Evolutionary conservation across 2,113 vertebrate genomes (phyloP), one percentile per base, ranked within the genome.

Genomic region (Apaloderma vittatum): DNA sequence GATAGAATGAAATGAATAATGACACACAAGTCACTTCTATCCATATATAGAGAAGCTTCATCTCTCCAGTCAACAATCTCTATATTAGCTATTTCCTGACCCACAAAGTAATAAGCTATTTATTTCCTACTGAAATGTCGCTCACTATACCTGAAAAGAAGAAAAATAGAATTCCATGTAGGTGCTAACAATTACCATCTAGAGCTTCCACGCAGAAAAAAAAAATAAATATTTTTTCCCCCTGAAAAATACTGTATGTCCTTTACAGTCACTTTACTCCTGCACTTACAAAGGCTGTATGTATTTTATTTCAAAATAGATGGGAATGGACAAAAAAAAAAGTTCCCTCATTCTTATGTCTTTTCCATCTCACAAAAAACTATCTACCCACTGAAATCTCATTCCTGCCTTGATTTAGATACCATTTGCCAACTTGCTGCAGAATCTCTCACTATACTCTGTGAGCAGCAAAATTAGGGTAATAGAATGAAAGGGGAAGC

Each of bases 221-320:
- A 34, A 45, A 40, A 37, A 79, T 74, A 29, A 12, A 58, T n/a
- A 52, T 40, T 8, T 68, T 74, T 80, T 51, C 43, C 46, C 46
- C 0, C 12, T 36, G 15, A 76, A 49, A 86, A 93, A 75, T 73
- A 40, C 21, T 43, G 11, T 40, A 20, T 74, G 46, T 73, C 36
- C 81, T 91, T 90, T 90, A 55, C 26, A 88, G 49, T 75, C 49
- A 70, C 37, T 93, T 77, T 26, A 66, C 6, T 90, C 37, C 14
- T 62, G 65, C 12, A 12, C 32, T 88, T 70, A 74, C 30, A 83
- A 89, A 73, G 34, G 9, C 40, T 83, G 12, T 11, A 45, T 22
- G 18, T 34, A 57, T 95, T 97, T 91, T 86, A 81, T 92, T 95
- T 86, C 54, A 83, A 93, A 84, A 83, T 8, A 88, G 52, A 96